Conservation (phyloP, 2,113 vertebrate genomes). For the Tachysurus vachellii region DNA sequence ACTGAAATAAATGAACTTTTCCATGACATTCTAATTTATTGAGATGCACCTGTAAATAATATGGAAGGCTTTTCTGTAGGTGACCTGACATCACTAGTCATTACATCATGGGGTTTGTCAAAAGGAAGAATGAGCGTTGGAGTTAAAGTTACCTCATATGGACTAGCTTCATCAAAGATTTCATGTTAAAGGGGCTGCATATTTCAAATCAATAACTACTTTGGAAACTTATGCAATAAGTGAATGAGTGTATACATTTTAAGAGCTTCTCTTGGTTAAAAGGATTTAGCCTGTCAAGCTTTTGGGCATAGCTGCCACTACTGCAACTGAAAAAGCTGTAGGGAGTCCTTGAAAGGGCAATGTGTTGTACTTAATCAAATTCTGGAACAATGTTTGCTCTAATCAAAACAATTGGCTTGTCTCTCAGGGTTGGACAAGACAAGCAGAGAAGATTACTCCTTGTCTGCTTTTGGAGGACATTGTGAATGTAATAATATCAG, state of each 20-base stretch:
- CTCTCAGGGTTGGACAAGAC: conserved; percentile 32
- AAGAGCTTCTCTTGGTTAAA: background rate
- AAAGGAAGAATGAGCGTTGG: background rate
- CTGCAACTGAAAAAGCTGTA: conserved; percentile 31
- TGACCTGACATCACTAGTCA: background rate
- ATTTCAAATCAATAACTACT: background rate
- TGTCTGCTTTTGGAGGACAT: conserved; percentile 7
- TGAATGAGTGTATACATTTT: background rate
- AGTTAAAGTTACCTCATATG: background rate
- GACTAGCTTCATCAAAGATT: background rate
- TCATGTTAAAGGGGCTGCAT: conserved; percentile 6
- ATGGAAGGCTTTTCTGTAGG: background rate
- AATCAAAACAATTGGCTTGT: conserved; percentile 48
- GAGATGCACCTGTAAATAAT: background rate
- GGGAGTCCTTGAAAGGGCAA: conserved; percentile 38
- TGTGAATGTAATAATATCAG: conserved; percentile 11
- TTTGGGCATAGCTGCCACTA: conserved; percentile 4
- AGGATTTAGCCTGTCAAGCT: background rate
- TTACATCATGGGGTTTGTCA: background rate
- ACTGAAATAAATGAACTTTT: no score
- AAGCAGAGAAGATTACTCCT: background rate
- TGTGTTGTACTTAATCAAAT: conserved; percentile 36
- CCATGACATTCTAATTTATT: no score
- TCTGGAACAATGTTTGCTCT: conserved; percentile 12
- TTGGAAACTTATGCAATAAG: background rate